Base-by-base conservation (phyloP, 2,113 vertebrate genomes). In the Manacus vitellinus region DNA sequence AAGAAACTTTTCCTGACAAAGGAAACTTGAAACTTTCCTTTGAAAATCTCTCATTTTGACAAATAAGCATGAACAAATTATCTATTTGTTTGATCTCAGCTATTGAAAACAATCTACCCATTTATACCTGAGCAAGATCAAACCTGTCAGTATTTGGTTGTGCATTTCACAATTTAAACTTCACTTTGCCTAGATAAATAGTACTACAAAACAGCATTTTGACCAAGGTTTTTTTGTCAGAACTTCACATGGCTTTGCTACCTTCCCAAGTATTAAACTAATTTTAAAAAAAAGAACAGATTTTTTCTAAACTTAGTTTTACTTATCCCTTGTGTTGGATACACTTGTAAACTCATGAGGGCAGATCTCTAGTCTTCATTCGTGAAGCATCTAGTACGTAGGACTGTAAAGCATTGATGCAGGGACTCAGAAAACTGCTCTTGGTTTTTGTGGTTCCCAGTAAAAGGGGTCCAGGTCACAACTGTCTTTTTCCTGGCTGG, bases 21-120 rank as follows among this genome's bases (percentile, higher is more conserved):
- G 41, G 3, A 68, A 41, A 41, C 39, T 81, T 87, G 58, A 90
- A 72, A 65, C 19, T 79, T 72, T 85, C 59, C 37, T 35, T 73
- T 83, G 33, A 91, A 95, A 80, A 77, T 54, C 35, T 80, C 47
- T 92, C 18, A 33, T 70, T 90, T 92, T 83, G 91, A 94, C 41
- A 93, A 96, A 70, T 28, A 76, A 76, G 23, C 16, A 30, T 37
- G 41, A 83, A 49, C 20, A 83, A 70, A 68, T 76, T 62, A 66
- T 54, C 58, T 83, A 35, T 35, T 35, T 35, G 35, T 35, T 35
- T 35, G 35, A 35, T 35, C 35, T 35, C 35, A 35, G 35, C 35
- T 51, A 70, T 27, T 3, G 2, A 58, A 68, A 94, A 61, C 52
- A 88, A 66, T 12, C 31, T 33, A 62, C 28, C 25, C 21, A 22